Conservation (phyloP, 2,797 vertebrate genomes). For the Darevskia nairensis region DNA sequence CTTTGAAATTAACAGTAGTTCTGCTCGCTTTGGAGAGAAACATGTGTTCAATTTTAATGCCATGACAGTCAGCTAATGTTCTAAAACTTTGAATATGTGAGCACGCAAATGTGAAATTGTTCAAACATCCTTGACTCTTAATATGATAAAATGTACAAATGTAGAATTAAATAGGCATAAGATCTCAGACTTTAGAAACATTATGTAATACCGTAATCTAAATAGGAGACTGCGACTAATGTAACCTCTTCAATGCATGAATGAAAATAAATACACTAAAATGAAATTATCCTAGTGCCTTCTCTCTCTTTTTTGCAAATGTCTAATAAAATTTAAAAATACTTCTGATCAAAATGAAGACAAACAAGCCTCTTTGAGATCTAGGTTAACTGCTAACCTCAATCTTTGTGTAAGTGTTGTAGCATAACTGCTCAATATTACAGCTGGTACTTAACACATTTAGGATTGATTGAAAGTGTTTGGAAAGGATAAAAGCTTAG, state of each 20-base stretch:
- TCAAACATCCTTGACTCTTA: conserved; percentile 30
- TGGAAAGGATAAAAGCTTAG: conserved; percentile 75
- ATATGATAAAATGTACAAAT: conserved; percentile 41
- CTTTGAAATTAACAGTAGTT: conserved; percentile 41
- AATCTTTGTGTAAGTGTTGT: conserved; percentile 52
- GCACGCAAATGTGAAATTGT: conserved; percentile 58
- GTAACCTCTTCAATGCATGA: background rate
- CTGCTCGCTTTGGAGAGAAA: conserved; percentile 33
- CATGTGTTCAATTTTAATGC: conserved; percentile 31
- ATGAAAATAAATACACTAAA: conserved; percentile 36
- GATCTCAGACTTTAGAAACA: background rate
- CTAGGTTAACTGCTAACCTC: conserved; percentile 47
- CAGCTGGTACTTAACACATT: conserved; percentile 71
- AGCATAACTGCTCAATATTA: conserved; percentile 69
- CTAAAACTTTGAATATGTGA: conserved; percentile 60
- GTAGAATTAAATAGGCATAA: conserved; percentile 22
- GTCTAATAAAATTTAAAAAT: background rate
- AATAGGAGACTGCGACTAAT: background rate
- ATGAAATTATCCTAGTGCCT: background rate
- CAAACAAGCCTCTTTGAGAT: conserved; percentile 50
- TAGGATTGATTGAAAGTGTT: conserved; percentile 75
- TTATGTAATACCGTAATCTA: background rate
- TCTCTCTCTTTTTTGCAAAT: conserved; percentile 24
- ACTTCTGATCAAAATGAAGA: conserved; percentile 54
- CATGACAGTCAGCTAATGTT: conserved; percentile 52